Conservation (phyloP, 2,797 vertebrate species). For the Thripadectes ignobilis region DNA sequence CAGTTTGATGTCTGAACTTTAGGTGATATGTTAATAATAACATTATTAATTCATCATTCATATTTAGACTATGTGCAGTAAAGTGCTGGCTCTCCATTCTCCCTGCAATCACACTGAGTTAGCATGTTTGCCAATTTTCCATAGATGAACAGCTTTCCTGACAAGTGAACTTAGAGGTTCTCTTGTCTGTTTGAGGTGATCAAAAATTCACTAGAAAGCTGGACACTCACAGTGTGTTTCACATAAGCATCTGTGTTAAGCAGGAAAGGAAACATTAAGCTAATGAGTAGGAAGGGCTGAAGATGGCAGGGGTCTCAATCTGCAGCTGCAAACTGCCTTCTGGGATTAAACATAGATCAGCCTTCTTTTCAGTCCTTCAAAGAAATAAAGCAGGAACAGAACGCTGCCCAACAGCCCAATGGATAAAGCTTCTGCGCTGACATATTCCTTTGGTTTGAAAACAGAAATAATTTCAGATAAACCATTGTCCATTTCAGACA, state of each 20-base stretch:
- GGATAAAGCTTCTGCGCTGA: background rate
- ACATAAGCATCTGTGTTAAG: background rate
- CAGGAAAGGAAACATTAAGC: background rate
- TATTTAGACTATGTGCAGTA: background rate
- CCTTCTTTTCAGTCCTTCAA: background rate
- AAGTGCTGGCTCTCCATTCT: background rate
- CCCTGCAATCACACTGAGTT: background rate
- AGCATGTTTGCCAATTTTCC: background rate
- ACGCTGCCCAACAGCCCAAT: background rate
- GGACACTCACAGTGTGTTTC: background rate
- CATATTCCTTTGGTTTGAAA: background rate
- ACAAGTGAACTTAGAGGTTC: background rate
- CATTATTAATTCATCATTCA: background rate
- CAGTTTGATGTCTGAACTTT: background rate
- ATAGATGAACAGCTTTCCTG: background rate
- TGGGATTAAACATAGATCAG: background rate
- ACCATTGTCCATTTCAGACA: background rate
- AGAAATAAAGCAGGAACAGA: background rate
- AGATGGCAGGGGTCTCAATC: background rate
- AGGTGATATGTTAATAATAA: background rate
- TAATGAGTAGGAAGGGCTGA: background rate
- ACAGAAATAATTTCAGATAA: background rate
- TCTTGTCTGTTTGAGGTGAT: background rate
- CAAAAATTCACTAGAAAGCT: background rate
- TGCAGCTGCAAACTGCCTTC: background rate